Evolutionary conservation across 1,140 invertebrate genomes (phyloP).

Genomic region (Bombus balteatus): DNA sequence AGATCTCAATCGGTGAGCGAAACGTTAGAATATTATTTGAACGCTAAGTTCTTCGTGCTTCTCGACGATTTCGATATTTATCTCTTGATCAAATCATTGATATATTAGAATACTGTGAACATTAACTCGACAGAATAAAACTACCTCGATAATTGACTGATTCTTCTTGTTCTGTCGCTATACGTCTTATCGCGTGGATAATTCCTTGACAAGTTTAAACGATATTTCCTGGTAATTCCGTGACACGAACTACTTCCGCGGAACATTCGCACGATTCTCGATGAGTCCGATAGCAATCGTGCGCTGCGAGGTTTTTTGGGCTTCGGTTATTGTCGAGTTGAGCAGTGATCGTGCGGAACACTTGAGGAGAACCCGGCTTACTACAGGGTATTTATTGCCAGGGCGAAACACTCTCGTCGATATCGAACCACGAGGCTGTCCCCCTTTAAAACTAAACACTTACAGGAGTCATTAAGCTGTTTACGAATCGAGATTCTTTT

Average conservation of each 20-base stretch:
- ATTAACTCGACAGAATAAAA: not conserved
- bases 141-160: constrained; percentile 14
- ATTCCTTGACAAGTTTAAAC: not conserved
- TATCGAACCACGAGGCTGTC: not conserved
- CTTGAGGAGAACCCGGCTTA: not conserved
- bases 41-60: not conserved
- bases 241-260: not conserved
- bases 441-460: not conserved
- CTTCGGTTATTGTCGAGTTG: constrained; percentile 54
- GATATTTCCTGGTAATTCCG: not conserved
- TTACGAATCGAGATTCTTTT: not conserved
- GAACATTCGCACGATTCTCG: not conserved
- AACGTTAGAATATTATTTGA: too few relatives aligned
- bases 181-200: not conserved
- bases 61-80: not conserved
- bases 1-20: too few relatives aligned
- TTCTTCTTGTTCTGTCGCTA: not conserved
- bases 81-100: not conserved
- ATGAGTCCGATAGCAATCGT: not conserved
- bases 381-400: not conserved
- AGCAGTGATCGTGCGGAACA: constrained; percentile 32
- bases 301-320: not conserved
- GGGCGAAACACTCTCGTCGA: constrained; percentile 2
- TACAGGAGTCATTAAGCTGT: not conserved
- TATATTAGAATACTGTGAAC: not conserved